Evolutionary conservation across 2,888 invertebrate genomes (phyloP), one percentile per base, ranked within the genome.

Genomic region (Phortica magna): DNA sequence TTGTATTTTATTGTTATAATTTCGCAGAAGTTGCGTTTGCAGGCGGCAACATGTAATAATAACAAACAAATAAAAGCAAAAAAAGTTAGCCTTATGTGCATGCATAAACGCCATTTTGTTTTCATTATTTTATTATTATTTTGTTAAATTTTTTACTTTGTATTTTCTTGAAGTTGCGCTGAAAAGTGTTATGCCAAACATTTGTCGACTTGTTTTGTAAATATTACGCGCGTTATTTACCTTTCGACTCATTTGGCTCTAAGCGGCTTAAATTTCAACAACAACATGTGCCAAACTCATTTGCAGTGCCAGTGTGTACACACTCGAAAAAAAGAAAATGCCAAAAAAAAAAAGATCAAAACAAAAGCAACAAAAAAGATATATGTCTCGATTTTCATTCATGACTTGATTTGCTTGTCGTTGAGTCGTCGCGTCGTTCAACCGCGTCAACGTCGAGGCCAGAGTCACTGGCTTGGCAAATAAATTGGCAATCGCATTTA

Each of bases 401-500:
- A 61, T 61, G 17, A 12, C 22, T 61, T 65, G 65, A 39, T 65
- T 65, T 65, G 2, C 31, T 65, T 48, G 48, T 14, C 48, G 10
- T 6, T 48, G 48, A 9, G 39, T 41, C 7, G 14, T 7, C 7
- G 65, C 12, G 19, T 19, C n/a, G n/a, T 57, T 64, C 64, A 64
- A 22, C 19, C 12, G 31, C 22, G 31, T 31, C 10, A 14, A 19
- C 31, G 0, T 31, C 31, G 31, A 31, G 14, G 65, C 41, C 65
- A 41, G 14, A 19, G n/a, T 64, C 22, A 39, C 82, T 88, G 85
- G 88, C 87, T 87, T 88, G 83, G 87, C 85, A 88, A 88, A 88
- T 88, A 86, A 86, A 88, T 86, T 88, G 87, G 88, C 86, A 86
- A 86, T 86, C 86, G 86, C 81, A 85, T 88, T 86, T 86, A 88